Evolutionary conservation across 2,888 invertebrate genomes (phyloP), one percentile per base, ranked within the genome.

Genomic region (Pseudoips prasinana): DNA sequence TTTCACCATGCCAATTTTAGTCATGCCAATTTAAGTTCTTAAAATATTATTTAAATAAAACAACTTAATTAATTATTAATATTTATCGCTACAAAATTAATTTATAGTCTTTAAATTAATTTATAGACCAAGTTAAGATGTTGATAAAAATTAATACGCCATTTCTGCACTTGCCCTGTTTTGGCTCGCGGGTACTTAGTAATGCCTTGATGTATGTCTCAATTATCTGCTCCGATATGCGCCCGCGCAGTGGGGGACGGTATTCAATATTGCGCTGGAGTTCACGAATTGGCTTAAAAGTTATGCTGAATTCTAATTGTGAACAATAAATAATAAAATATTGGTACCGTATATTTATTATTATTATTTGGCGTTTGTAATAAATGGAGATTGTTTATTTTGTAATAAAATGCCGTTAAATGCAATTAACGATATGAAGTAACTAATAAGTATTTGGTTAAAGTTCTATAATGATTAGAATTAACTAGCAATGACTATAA

Each of bases 191-290:
- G 51, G 20, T 20, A 20, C 20, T 20, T 20, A n/a, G 20, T 20
- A 41, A 34, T 48, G 42, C 35, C 44, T 58, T 81, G 79, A 82
- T 78, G 75, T 77, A 82, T 79, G 76, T 81, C 82, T 83, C 72
- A 83, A 83, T 83, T 82, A 80, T 71, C 39, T 46, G 48, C 47
- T 38, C 27, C 43, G 56, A 64, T 65, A 69, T 68, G 71, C 69
- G 66, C 58, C 1, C 1, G 61, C 82, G 53, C 81, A 72, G 75
- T 76, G 68, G 82, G 82, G 58, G 67, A 50, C 49, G 56, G 45
- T 56, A 65, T 70, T 68, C 67, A 68, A 73, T 74, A 68, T 63
- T 60, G 50, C 35, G 28, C 29, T 32, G 39, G 7, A 33, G 51
- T 39, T 55, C 28, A 29, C 22, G 40, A 20, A 20, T 20, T 20